Evolutionary conservation across 1,140 invertebrate genomes (phyloP), one percentile per base, ranked within the genome.

Genomic region (Drosophila repletoides): DNA sequence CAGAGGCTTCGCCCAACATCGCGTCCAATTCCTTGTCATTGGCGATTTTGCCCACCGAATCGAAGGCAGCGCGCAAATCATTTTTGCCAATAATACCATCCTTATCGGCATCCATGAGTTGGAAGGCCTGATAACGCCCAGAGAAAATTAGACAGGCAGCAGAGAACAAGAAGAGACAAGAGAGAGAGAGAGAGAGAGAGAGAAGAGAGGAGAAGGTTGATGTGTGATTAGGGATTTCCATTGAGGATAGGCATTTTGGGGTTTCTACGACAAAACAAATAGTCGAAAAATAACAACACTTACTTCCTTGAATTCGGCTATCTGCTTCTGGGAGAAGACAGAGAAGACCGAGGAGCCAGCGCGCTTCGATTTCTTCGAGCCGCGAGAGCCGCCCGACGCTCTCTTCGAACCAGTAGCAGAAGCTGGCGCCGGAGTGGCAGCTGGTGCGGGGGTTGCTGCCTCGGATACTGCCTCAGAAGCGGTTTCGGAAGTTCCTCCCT

Each of bases 31-130:
- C 97, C 91, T 97, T 96, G 88, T 98, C 97, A 75, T 93, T 94
- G 81, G 95, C 94, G 60, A 98, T 93, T 91, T 96, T 95, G 92
- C 98, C 98, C 61, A 99, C 94, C 72, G 96, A 95, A 92, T 98
- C 97, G 92, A 97, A 99, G 90, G 97, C 98, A 88, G 95, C 95
- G 90, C 97, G 95, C 88, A 99, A 93, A 92, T 99, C 98, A 91
- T 95, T 95, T 91, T 98, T 98, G 90, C 96, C 96, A 91, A 99
- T 97, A 92, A 99, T 95, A 86, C 98, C 97, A 91, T 99, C 98
- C 92, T 99, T 98, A 93, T 99, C 97, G 92, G 96, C 95, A 93
- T 99, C 98, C 95, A 99, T 99, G 90, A 99, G 95, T 91, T 96
- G 95, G 95, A 99, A 99, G 89, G 97, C 97, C 96, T 84, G 49